These are phyloP conservation scores for Labia minor DNA, from an alignment of 2,888 invertebrate genomes.

Conservation along the genomic window DNA sequence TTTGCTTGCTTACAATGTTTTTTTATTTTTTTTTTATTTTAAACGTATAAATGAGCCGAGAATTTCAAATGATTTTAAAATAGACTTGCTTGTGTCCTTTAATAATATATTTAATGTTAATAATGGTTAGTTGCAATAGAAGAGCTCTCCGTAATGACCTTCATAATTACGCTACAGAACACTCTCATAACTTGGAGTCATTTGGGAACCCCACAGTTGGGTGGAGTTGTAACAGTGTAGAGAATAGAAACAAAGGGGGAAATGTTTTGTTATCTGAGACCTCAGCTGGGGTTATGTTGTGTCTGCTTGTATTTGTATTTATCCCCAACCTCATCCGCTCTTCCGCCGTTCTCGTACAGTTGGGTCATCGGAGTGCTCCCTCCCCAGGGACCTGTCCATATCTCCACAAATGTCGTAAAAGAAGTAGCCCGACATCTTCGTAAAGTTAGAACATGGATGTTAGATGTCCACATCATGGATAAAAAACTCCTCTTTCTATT, in stretches of 20 bases:
- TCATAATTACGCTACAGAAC: neutral
- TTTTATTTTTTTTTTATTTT: no score
- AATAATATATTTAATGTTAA: conserved; percentile 1
- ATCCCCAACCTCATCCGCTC: neutral
- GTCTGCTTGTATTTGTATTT: neutral
- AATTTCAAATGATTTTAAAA: neutral
- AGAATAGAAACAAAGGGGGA: neutral
- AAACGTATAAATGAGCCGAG: no score
- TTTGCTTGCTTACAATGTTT: no score
- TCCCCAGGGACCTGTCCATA: neutral
- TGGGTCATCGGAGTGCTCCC: neutral
- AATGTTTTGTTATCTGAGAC: neutral
- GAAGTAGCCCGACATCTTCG: neutral
- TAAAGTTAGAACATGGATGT: neutral
- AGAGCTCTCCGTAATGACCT: neutral
- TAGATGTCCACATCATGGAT: neutral
- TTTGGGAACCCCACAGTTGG: neutral
- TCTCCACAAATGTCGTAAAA: neutral
- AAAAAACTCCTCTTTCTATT: neutral
- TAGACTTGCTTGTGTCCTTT: neutral
- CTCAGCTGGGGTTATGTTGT: neutral
- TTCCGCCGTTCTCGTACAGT: neutral
- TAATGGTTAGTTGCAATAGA: neutral
- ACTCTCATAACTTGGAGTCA: neutral
- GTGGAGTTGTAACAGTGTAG: neutral